phyloP scores from a whole-genome alignment of 2,113 vertebrate genomes.

The Bujurquina vittata region DNA sequence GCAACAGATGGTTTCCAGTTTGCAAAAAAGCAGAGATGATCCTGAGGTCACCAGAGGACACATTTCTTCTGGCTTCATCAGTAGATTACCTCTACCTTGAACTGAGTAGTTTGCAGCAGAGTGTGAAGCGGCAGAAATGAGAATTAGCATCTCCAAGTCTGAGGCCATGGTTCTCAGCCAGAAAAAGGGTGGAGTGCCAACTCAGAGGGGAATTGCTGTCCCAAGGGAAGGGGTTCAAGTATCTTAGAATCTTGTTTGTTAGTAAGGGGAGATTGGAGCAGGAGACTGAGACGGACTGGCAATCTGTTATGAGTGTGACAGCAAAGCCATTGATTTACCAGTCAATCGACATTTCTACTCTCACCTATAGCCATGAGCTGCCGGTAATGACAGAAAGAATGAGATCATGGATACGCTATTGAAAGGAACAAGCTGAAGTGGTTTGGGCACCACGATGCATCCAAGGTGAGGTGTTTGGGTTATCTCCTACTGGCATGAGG shows the following conservation, averaged over 20 bases:
- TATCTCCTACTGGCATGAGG: background rate
- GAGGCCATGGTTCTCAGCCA: too few species aligned
- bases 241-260: background rate
- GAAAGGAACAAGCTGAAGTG: background rate
- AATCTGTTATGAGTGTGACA: background rate
- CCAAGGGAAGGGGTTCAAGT: background rate
- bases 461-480: background rate
- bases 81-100: background rate
- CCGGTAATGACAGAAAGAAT: too few species aligned
- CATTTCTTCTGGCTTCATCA: background rate
- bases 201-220: background rate
- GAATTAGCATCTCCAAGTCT: background rate
- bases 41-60: background rate
- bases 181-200: background rate
- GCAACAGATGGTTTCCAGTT: background rate
- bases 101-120: background rate
- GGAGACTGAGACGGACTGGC: background rate
- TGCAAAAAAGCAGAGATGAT: background rate
- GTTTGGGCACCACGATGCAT: background rate
- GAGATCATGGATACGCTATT: too few species aligned
- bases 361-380: background rate
- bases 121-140: background rate
- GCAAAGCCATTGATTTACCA: accelerated
- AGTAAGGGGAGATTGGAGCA: background rate
- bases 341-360: background rate